These are phyloP conservation scores for Tyto alba DNA, from an alignment of 2,113 vertebrate species.

Conservation along the genomic window DNA sequence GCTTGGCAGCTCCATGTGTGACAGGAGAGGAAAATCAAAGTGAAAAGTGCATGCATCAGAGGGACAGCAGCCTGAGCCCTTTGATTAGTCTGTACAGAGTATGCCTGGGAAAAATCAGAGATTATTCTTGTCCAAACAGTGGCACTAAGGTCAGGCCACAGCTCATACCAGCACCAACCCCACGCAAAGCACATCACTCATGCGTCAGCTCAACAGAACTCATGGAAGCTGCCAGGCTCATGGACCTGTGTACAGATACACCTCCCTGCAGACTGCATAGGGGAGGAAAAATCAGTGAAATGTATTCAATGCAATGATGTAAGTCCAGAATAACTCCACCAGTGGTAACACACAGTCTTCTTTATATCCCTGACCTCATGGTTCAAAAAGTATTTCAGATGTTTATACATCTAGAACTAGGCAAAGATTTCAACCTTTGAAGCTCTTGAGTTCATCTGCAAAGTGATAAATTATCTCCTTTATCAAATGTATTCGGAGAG, in stretches of 20 bases:
- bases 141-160: not conserved
- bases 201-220: not conserved
- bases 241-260: not conserved
- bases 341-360: not conserved
- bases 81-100: not conserved
- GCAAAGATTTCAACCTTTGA: not conserved
- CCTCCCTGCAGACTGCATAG: not conserved
- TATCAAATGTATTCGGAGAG: not conserved
- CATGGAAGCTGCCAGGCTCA: not conserved
- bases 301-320: not conserved
- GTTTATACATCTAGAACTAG: not conserved
- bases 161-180: not conserved
- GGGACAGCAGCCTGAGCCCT: not conserved
- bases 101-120: not conserved
- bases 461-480: not conserved
- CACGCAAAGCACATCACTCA: not conserved
- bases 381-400: not conserved
- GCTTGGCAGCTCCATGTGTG: not conserved
- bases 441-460: not conserved
- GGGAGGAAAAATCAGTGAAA: not conserved
- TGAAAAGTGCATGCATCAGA: not conserved
- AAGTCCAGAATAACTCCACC: not conserved
- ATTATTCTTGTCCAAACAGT: not conserved
- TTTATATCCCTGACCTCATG: not conserved
- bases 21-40: constrained; percentile 8